These are phyloP conservation scores for Carlito syrichta DNA, from an alignment of 2,113 vertebrate genomes.

Conservation along the genomic window DNA sequence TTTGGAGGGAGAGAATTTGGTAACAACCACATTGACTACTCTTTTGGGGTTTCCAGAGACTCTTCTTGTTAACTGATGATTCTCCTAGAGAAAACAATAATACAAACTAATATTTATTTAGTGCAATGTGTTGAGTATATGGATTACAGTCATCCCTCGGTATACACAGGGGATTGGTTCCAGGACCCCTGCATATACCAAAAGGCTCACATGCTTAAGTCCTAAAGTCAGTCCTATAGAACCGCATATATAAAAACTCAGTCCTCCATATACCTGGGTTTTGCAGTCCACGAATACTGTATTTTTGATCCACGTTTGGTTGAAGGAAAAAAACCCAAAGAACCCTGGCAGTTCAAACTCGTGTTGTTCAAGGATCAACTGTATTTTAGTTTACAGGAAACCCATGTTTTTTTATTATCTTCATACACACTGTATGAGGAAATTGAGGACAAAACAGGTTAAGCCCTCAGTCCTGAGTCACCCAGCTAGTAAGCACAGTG, in stretches of 20 bases:
- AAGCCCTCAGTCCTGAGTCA: rapidly evolving
- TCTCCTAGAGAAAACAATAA: neutral
- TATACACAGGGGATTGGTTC: neutral
- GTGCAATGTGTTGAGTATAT: neutral
- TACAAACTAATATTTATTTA: neutral
- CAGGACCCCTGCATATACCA: neutral
- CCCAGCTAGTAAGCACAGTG: no score
- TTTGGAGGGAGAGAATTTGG: neutral
- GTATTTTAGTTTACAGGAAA: neutral
- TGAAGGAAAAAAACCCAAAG: neutral
- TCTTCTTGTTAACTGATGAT: neutral
- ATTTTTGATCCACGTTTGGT: neutral
- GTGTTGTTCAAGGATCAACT: neutral
- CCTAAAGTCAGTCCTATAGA: neutral
- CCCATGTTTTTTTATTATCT: neutral
- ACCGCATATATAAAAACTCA: neutral
- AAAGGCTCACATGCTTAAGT: neutral
- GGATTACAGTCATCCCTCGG: neutral
- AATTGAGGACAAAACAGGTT: neutral
- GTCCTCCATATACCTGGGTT: neutral
- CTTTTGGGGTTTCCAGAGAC: neutral
- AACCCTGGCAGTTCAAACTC: neutral
- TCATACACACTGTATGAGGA: neutral
- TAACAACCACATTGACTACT: neutral
- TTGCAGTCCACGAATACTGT: neutral